Base-by-base conservation (phyloP, 2,797 vertebrate genomes). In the Poecilia velifera region DNA sequence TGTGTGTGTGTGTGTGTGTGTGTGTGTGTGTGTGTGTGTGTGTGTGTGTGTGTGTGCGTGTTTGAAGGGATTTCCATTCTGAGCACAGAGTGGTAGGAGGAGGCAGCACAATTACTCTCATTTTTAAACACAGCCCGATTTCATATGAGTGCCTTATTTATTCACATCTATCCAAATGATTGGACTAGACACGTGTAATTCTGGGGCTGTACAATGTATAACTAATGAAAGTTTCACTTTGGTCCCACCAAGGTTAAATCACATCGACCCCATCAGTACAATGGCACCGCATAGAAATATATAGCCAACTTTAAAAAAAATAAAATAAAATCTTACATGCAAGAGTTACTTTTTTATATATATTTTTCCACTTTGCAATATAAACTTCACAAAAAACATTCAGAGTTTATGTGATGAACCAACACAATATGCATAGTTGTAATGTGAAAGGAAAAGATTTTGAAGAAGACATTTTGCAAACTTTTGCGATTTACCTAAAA, bases 21-120 rank as follows among this genome's bases (percentile, higher is more conserved):
- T n/a, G n/a, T n/a, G n/a, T n/a, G n/a, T n/a, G n/a, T n/a, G 71
- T 47, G 81, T 89, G 84, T 91, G 71, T 45, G 81, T 89, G 84
- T 88, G 71, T 47, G 80, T 87, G 84, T 91, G 71, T 45, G 88
- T 76, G 31, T 6, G 3, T 43, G 66, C 46, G 28, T 79, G 85
- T 77, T 73, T 66, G 78, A 16, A 75, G 49, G 80, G 87, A 87
- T 91, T 89, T 89, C 80, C 68, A 84, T 84, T 70, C 75, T 64
- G 71, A 89, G 76, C 46, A 2, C 53, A 73, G 71, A 84, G 41
- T 6, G 4, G 80, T 43, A 25, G 39, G 25, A 76, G 89, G 53
- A 64, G 18, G 34, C 16, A 34, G 28, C 0, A 14, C 28, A 16
- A 62, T 62, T 62, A 36, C 18, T 64, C 1, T 3, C 34, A 39